Percentiles rank a stretch among this genome's conserved stretches.
Evolutionary conservation across 1,140 invertebrate genomes (phyloP).

Genomic region (Solenopsis invicta): DNA sequence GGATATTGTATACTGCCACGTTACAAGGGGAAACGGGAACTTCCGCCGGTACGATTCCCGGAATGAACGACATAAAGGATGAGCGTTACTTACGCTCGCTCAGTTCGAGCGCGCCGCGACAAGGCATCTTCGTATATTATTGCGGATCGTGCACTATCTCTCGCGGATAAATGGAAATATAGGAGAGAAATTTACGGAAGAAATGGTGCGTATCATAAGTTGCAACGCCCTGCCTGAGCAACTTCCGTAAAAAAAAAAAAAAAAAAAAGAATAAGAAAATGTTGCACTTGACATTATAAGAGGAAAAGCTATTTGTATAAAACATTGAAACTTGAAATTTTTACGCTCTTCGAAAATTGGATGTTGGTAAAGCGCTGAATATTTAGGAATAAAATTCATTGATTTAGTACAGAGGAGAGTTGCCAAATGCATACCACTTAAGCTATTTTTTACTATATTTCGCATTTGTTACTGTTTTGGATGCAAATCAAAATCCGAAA

Average conservation of each 20-base stretch:
- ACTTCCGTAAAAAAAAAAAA: background rate
- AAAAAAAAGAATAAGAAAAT: background rate
- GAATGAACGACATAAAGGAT: slow-evolving; percentile 30
- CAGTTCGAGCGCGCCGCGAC: slow-evolving; percentile 17
- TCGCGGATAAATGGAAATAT: slow-evolving; percentile 16
- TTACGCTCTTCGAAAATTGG: background rate
- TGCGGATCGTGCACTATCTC: background rate
- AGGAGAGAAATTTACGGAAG: slow-evolving; percentile 7
- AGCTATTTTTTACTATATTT: too few relatives aligned
- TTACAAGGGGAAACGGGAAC: background rate
- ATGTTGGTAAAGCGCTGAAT: background rate
- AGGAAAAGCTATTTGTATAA: background rate
- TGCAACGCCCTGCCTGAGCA: background rate
- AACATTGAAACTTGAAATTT: background rate
- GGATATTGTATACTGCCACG: background rate
- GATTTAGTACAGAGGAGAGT: background rate
- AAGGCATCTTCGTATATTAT: slow-evolving; percentile 39
- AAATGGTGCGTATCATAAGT: slow-evolving; percentile 33
- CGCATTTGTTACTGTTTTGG: too few relatives aligned
- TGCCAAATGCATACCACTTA: too few relatives aligned
- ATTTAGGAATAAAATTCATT: background rate
- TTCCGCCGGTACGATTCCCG: slow-evolving; percentile 24
- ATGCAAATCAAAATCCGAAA: too few relatives aligned
- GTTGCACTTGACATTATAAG: background rate
- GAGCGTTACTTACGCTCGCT: slow-evolving; percentile 40